phyloP scores from a whole-genome alignment of 2,113 vertebrate genomes.

The Rhabdornis inornatus region DNA sequence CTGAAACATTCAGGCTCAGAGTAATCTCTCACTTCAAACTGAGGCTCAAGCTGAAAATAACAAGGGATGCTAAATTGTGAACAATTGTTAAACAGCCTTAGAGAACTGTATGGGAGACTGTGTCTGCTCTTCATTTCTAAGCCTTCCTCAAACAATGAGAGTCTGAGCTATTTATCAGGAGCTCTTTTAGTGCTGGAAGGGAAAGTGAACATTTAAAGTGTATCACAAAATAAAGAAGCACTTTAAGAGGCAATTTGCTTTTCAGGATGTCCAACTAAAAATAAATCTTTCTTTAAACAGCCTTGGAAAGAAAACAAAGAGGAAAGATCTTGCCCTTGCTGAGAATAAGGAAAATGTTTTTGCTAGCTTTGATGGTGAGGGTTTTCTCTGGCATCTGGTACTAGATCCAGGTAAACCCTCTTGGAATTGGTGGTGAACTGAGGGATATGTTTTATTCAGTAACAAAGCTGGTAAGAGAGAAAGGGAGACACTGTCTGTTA shows the following conservation, averaged over 20 bases:
- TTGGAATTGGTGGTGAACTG: not conserved
- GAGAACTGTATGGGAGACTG: not conserved
- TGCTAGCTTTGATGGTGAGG: not conserved
- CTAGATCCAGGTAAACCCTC: not conserved
- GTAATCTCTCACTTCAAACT: conserved; percentile 19
- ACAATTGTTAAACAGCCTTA: conserved; percentile 4
- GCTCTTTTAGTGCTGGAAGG: not conserved
- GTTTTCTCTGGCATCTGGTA: not conserved
- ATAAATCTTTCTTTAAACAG: conserved; percentile 25
- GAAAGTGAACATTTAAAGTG: not conserved
- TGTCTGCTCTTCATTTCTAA: not conserved
- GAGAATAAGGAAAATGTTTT: not conserved
- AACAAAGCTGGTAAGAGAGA: not conserved
- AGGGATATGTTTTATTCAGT: not conserved
- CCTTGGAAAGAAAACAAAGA: not conserved
- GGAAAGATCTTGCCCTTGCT: not conserved
- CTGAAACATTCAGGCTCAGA: not conserved
- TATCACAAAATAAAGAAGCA: conserved; percentile 2
- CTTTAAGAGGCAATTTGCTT: conserved; percentile 15
- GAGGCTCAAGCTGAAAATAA: conserved; percentile 23
- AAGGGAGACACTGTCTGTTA: not conserved
- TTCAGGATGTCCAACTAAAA: conserved; percentile 1
- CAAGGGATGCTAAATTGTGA: not conserved
- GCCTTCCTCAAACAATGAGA: not conserved
- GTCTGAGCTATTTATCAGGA: conserved; percentile 8